phyloP scores from a whole-genome alignment of 1,140 invertebrate species.

The Hypothenemus hampei region DNA sequence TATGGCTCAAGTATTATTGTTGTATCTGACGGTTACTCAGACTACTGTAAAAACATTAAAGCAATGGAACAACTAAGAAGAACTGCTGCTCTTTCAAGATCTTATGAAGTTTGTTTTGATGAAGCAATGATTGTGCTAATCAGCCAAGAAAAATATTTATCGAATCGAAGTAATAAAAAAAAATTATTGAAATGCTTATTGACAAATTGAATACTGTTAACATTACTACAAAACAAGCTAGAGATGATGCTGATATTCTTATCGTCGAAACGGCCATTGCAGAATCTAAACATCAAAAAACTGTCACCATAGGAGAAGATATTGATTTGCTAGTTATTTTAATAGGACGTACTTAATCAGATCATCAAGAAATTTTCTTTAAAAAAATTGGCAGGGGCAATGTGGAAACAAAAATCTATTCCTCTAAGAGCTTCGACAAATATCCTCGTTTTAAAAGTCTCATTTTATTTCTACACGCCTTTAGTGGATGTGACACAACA shows the following conservation, averaged over 20 bases:
- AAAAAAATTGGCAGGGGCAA: not conserved
- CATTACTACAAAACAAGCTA: conserved; percentile 35
- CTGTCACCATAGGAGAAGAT: not conserved
- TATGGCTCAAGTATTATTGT: conserved; percentile 31
- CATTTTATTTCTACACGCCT: conserved; percentile 20
- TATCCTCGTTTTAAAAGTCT: not conserved
- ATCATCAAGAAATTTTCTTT: not conserved
- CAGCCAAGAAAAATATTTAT: conserved; percentile 34
- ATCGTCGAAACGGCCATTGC: conserved; percentile 41
- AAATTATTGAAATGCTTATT: conserved; percentile 34
- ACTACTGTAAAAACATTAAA: not conserved
- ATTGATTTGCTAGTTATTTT: conserved; percentile 33
- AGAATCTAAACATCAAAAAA: conserved; percentile 25
- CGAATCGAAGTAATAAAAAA: conserved; percentile 38
- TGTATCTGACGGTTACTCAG: conserved; percentile 39
- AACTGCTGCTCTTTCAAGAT: conserved; percentile 32
- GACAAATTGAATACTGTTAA: conserved; percentile 31
- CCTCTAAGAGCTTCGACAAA: too few relatives aligned
- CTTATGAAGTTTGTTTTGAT: conserved; percentile 34
- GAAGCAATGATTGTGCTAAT: conserved; percentile 30
- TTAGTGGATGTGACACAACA: conserved; percentile 21
- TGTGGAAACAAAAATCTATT: not conserved
- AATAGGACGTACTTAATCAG: conserved; percentile 12
- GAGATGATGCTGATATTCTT: conserved; percentile 36
- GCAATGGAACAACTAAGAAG: conserved; percentile 30